A percentile compares a stretch with the other conserved stretches of the same genome.
These are phyloP conservation scores for Tursiops truncatus DNA, from an alignment of 2,113 vertebrate genomes.

Conservation along the genomic window DNA sequence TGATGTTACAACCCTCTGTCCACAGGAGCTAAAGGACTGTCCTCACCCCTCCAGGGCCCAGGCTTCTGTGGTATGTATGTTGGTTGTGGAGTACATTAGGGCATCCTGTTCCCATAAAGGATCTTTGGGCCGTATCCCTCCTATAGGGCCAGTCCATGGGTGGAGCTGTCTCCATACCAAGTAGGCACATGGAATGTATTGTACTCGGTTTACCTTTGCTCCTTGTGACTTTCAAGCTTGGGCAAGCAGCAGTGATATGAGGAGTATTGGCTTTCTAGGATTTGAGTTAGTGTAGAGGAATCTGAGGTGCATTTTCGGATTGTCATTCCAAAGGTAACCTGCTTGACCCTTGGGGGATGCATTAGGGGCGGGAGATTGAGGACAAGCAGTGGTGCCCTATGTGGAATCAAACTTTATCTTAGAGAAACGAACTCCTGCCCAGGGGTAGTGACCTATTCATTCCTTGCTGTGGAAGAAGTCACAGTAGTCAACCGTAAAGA, in stretches of 20 bases:
- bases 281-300: neutral
- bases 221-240: neutral
- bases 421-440: neutral
- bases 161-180: neutral
- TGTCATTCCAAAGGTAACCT: neutral
- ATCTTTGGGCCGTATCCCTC: neutral
- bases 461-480: neutral
- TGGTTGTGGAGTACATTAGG: neutral
- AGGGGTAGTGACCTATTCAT: neutral
- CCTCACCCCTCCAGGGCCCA: neutral
- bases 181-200: neutral
- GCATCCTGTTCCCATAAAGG: neutral
- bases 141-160: neutral
- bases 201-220: neutral
- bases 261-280: neutral
- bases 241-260: neutral
- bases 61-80: neutral
- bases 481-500: neutral
- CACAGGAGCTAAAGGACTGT: neutral
- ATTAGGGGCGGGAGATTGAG: neutral
- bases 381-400: neutral
- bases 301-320: neutral
- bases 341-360: neutral
- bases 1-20: neutral
- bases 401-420: neutral